Conservation (phyloP, 2,797 vertebrate genomes). For the Gadopsis marmoratus region DNA sequence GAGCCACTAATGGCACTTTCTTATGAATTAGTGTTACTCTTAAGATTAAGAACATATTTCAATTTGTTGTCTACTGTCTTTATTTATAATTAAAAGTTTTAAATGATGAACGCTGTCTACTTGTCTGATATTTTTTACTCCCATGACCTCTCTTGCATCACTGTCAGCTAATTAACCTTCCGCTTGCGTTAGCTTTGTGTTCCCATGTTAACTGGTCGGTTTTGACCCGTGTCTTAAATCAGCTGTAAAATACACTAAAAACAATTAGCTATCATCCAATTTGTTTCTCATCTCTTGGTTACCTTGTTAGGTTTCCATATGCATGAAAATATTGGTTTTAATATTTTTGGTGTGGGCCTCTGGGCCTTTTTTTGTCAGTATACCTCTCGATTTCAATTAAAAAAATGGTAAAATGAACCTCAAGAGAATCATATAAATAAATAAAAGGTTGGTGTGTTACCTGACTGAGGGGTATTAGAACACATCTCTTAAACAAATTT, state of each 20-base stretch:
- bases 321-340: too few relatives aligned
- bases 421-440: constrained; percentile 6
- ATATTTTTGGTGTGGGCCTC: too few relatives aligned
- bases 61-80: background rate
- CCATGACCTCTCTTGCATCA: background rate
- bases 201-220: too few relatives aligned
- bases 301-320: too few relatives aligned
- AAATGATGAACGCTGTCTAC: background rate
- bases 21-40: background rate
- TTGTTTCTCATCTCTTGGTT: too few relatives aligned
- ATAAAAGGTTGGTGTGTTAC: constrained; percentile 15
- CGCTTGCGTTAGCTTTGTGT: too few relatives aligned
- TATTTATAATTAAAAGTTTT: background rate
- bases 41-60: background rate
- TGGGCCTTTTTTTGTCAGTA: constrained; percentile 1
- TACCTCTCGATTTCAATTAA: background rate
- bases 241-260: too few relatives aligned
- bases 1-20: background rate
- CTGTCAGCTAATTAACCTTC: background rate
- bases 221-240: too few relatives aligned
- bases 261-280: too few relatives aligned
- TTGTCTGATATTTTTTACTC: background rate
- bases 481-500: too few relatives aligned
- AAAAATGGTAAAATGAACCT: constrained; percentile 2
- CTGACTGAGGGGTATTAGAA: constrained; percentile 7